Base-by-base conservation (phyloP, 2,113 vertebrate genomes). In the Salvelinus alpinus region DNA sequence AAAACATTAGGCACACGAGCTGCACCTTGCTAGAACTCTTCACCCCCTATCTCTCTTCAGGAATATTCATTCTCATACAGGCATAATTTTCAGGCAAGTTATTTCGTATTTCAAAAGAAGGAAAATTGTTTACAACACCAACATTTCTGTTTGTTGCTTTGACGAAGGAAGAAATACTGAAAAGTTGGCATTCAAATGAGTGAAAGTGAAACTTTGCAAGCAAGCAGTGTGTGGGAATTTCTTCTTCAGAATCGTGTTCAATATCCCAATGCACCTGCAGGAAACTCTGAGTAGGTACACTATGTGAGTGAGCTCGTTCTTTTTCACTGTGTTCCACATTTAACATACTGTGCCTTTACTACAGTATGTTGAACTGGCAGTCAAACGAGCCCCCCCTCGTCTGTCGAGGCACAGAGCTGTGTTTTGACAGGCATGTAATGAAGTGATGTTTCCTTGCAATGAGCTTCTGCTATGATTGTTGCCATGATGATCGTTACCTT, bases 381-480 rank as follows among this genome's bases (percentile, higher is more conserved):
- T 54, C 13, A 54, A 18, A 14, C 13, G 12, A 24, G 4, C 64
- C 64, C 9, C 64, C 14, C 22, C 5, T 47, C 29, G 13, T 27
- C 48, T 70, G 31, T 3, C 3, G 68, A 14, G 24, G 3, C 16
- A 3, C 22, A 59, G 72, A 20, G 38, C 44, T 6, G 0, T 69
- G 76, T 34, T 84, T 78, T 81, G 79, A 82, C 74, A 79, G 68
- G 67, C 78, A 80, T 77, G 64, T 77, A 79, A 83, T 80, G 77
- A 77, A 69, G 29, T 48, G 34, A 18, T 70, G 71, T 24, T 60
- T 77, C 64, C 31, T 60, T 70, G 74, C 64, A 29, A 78, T 13
- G 20, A 66, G 68, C 54, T 62, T 48, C 71, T 79, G 71, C 76
- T 67, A 72, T 78, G 73, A 81, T 84, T 74, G 81, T 81, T 67